Conservation (phyloP, 2,113 vertebrate species). For the Xenopus tropicalis region UCB_Xtro_10.0 CM004450.2:98297501-98298000, state of each 20-base stretch:
- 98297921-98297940: no score
- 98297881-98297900: no score
- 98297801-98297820: conserved; percentile 77
- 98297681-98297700: conserved; percentile 1
- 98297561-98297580: conserved; percentile 10
- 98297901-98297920: no score
- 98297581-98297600: conserved; percentile 9
- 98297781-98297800: conserved; percentile 33
- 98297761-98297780: conserved; percentile 18
- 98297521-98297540: conserved; percentile 12
- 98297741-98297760: conserved; percentile 46
- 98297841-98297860: conserved; percentile 89
- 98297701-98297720: no score
- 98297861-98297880: conserved; percentile 80
- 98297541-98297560: not conserved
- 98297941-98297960: no score
- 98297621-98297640: not conserved
- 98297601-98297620: not conserved
- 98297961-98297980: no score
- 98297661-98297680: not conserved
- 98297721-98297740: conserved; percentile 18
- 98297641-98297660: conserved; percentile 16
- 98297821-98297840: conserved; percentile 89
- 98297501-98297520: not conserved
- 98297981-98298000: no score